These are phyloP conservation scores for Sternarchorhynchus goeldii DNA, from an alignment of 2,797 vertebrate genomes.

Conservation along the genomic window DNA sequence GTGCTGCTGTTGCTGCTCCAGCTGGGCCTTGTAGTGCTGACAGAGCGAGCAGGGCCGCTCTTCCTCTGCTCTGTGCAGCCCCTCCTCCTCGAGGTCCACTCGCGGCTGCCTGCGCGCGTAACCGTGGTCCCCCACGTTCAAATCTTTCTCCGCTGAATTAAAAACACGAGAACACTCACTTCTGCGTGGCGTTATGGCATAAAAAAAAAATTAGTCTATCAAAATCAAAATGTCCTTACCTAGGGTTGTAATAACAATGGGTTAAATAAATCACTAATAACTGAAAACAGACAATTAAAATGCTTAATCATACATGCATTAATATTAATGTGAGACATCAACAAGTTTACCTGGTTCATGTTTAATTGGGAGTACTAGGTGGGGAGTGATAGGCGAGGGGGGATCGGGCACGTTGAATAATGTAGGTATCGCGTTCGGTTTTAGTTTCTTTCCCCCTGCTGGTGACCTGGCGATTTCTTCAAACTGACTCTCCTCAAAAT, in stretches of 20 bases:
- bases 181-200: no score
- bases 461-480: constrained; percentile 81
- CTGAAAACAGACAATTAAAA: no score
- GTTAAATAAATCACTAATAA: no score
- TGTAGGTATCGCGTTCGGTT: constrained; percentile 82
- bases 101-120: constrained; percentile 75
- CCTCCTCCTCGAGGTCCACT: constrained; percentile 68
- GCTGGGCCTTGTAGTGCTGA: constrained; percentile 74
- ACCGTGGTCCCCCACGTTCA: constrained; percentile 77
- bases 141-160: constrained; percentile 72
- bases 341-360: constrained; percentile 72
- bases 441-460: constrained; percentile 80
- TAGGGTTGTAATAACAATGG: no score
- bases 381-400: constrained; percentile 73
- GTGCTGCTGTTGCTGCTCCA: constrained; percentile 79
- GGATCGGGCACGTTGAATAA: constrained; percentile 75
- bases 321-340: neutral
- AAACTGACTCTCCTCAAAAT: constrained; percentile 82
- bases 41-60: constrained; percentile 74
- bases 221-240: no score
- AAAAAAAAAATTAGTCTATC: no score
- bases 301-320: no score
- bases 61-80: constrained; percentile 55
- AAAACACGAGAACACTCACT: neutral
- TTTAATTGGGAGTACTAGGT: constrained; percentile 70